Base-by-base conservation (phyloP, 37 sponge, comb jelly and placozoan genomes). In the Bolinopsis microptera region DNA sequence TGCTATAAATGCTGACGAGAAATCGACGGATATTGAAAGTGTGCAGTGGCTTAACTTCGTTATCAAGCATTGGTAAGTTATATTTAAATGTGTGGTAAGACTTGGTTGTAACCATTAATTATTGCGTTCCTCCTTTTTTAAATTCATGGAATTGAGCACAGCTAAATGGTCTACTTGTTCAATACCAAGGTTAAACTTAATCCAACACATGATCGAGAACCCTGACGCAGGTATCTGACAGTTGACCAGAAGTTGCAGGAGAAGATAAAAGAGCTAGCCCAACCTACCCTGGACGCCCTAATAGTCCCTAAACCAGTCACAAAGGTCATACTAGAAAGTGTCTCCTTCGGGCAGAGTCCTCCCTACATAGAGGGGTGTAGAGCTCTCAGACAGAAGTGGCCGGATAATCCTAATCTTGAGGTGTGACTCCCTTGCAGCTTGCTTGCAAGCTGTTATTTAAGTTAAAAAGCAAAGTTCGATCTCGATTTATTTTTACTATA, bases 221-320 rank as follows among this genome's bases (percentile, higher is more conserved):
- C n/a, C n/a, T n/a, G n/a, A n/a, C n/a, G n/a, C 24, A 86, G 90
- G 90, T 86, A 86, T 30, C 90, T 86, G 48, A n/a, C n/a, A 3
- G 90, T 39, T 0, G 90, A 86, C 61, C 21, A 38, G 48, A 28
- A 38, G 35, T 38, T 86, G 21, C 90, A 86, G 61, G 48, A 86
- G 30, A 0, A 33, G 1, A 86, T 86, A 2, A 86, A 86, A 30
- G 25, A 13, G 0, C 13, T 39, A 2, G 26, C 36, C 61, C 90
- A 86, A 25, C 90, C 90, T 1, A 39, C 36, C 40, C 61, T 86
- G 90, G 90, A 86, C 48, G 30, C 22, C 2, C 61, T 86, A n/a
- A 27, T 22, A 36, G 48, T 86, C 21, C 90, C 90, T 2, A 23
- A 40, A 1, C 90, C 90, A 35, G 39, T 86, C 3, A 86, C 90